Conservation (phyloP, 2,888 invertebrate species). For the Drosophila putrida region DNA sequence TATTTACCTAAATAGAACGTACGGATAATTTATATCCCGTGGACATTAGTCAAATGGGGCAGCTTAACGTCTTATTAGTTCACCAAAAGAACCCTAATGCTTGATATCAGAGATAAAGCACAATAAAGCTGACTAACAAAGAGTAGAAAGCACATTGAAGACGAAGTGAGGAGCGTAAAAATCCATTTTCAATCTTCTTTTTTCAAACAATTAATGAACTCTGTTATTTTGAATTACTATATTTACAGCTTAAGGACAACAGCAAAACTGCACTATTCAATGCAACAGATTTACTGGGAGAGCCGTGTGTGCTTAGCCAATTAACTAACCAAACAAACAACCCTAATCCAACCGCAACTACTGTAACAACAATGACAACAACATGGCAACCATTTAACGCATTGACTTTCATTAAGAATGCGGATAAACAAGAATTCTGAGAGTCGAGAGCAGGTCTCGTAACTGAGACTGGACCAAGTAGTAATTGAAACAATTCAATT, state of each 20-base stretch:
- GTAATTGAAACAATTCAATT: slow-evolving; percentile 79
- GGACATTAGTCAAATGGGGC: background rate
- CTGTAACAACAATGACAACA: slow-evolving; percentile 31
- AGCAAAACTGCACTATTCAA: slow-evolving; percentile 6
- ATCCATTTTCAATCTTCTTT: too few relatives aligned
- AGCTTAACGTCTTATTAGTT: background rate
- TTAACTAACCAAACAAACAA: slow-evolving; percentile 41
- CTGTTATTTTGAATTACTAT: background rate
- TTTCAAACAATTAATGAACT: background rate
- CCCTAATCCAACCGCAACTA: slow-evolving; percentile 32
- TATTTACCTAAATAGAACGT: slow-evolving; percentile 5
- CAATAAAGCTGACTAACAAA: too few relatives aligned
- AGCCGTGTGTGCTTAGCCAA: slow-evolving; percentile 39
- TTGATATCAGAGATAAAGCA: too few relatives aligned
- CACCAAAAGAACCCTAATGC: too few relatives aligned
- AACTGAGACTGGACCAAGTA: slow-evolving; percentile 52
- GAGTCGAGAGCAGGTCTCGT: slow-evolving; percentile 18
- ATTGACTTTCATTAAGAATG: slow-evolving; percentile 71
- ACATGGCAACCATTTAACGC: slow-evolving; percentile 40
- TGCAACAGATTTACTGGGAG: slow-evolving; percentile 8
- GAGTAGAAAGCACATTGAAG: background rate
- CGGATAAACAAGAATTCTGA: slow-evolving; percentile 45
- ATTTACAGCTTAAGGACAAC: slow-evolving; percentile 7
- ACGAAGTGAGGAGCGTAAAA: too few relatives aligned
- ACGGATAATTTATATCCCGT: background rate